A percentile compares a stretch with the other conserved stretches of the same genome.
Conservation (phyloP, 2,797 vertebrate genomes). For the Erpetoichthys calabaricus region DNA sequence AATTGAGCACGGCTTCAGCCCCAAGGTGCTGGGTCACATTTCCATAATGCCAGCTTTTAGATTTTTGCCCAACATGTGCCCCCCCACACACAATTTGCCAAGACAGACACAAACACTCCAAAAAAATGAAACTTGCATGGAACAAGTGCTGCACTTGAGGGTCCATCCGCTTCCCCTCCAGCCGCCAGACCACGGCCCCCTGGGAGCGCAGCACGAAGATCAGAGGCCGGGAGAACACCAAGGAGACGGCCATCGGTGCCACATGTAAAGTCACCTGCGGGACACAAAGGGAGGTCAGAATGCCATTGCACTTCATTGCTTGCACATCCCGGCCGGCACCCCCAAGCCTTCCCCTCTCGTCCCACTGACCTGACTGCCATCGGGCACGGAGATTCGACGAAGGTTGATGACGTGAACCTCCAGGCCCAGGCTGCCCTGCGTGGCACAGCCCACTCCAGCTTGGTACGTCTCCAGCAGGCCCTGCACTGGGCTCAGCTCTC, state of each 20-base stretch:
- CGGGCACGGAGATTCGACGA: conserved; percentile 21
- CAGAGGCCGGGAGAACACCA: conserved; percentile 21
- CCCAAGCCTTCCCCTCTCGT: no score
- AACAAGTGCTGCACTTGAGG: neutral
- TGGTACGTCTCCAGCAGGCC: conserved; percentile 45
- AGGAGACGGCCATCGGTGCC: conserved; percentile 29
- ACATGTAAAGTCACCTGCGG: conserved; percentile 45
- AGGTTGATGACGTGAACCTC: conserved; percentile 53
- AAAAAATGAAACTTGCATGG: neutral
- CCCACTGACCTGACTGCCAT: conserved; percentile 29
- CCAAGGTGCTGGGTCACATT: no score
- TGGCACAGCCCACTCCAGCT: conserved; percentile 39
- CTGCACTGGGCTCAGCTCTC: conserved; percentile 39
- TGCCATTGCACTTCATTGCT: neutral
- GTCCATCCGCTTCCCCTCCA: conserved; percentile 33
- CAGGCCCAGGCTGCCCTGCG: conserved; percentile 36
- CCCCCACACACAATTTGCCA: no score
- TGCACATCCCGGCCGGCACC: no score
- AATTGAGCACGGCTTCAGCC: neutral
- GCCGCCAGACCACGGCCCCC: conserved; percentile 34
- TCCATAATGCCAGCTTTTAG: no score
- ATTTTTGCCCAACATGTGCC: no score
- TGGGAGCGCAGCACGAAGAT: conserved; percentile 51
- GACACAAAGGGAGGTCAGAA: neutral
- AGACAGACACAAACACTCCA: no score